Base-by-base conservation (phyloP, 2,888 invertebrate genomes). In the Apamea crenata region DNA sequence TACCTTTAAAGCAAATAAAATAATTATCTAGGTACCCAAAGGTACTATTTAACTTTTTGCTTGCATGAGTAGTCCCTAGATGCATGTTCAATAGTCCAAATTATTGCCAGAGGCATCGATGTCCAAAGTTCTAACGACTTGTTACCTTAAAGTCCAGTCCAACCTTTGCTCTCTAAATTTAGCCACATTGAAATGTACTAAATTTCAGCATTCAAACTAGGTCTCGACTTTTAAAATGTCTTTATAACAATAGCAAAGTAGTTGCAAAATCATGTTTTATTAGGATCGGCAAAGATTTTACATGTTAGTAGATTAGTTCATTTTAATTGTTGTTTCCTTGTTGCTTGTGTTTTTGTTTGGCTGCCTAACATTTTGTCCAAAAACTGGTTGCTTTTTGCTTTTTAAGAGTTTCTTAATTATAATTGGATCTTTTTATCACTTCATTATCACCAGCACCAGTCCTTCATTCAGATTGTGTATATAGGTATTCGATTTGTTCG, bases 51-150 rank as follows among this genome's bases (percentile, higher is more conserved):
- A 8, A 18, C 1, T 32, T 59, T 80, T 50, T 68, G 25, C 8
- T 80, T 69, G 56, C 69, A 80, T 36, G 36, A 32, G 29, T 76
- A 36, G 32, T 18, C 25, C 2, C 18, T 76, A 18, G n/a, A 50
- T 63, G 77, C 77, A 77, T 63, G 61, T 61, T 47, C 32, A 47
- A 21, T 21, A 8, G 4, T 25, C 8, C 16, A 21, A 16, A 12
- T 65, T 21, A 29, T 29, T 53, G n/a, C 12, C 12, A 40, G n/a
- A 25, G 56, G 59, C 21, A 12, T n/a, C 21, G 32, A 44, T 66
- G 25, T 40, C 7, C 21, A 18, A 36, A 44, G 74, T 40, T 32
- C 12, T n/a, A 25, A 36, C 29, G 18, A 25, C 10, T 40, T 53
- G 36, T 40, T 12, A n/a, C 6, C 25, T 8, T 29, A 25, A 21